Percentiles rank a stretch among this genome's conserved stretches.
These are phyloP conservation scores for Halichoeres trimaculatus DNA, from an alignment of 2,113 vertebrate species.

Conservation along the genomic window DNA sequence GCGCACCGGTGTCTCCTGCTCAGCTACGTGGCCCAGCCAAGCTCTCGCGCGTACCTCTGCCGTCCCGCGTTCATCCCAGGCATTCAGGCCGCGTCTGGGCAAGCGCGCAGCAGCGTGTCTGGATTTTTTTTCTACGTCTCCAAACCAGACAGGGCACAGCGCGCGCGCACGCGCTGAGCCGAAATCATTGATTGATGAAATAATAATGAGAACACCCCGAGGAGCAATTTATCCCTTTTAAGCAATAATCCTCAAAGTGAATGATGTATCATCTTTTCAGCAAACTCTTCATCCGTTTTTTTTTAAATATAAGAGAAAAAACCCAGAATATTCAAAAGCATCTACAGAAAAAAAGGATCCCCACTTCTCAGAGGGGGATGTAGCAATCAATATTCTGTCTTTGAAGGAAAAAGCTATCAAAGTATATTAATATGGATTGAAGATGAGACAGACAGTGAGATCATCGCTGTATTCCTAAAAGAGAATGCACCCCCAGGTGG, in stretches of 20 bases:
- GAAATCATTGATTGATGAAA: slow-evolving; percentile 46
- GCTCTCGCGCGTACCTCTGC: slow-evolving; percentile 71
- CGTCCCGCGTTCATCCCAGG: slow-evolving; percentile 77
- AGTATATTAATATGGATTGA: no score
- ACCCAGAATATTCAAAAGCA: no score
- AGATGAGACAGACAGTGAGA: no score
- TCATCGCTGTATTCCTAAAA: no score
- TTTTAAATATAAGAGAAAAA: no score
- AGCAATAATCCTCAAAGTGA: not conserved
- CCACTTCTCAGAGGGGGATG: no score
- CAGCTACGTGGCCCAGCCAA: slow-evolving; percentile 83
- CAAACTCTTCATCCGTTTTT: not conserved
- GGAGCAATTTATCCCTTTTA: slow-evolving; percentile 3
- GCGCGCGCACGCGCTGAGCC: slow-evolving; percentile 59
- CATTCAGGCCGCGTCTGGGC: slow-evolving; percentile 76
- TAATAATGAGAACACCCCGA: slow-evolving; percentile 18
- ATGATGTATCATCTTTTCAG: not conserved
- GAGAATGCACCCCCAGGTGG: slow-evolving; percentile 15
- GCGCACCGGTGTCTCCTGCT: slow-evolving; percentile 59
- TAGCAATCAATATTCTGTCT: no score
- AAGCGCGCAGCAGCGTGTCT: slow-evolving; percentile 73
- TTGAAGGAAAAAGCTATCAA: no score
- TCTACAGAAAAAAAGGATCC: no score
- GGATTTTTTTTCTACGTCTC: slow-evolving; percentile 44
- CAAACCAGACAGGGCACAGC: slow-evolving; percentile 52